These are phyloP conservation scores for Nannospalax galili DNA, from an alignment of 2,113 vertebrate genomes.

Conservation along the genomic window DNA sequence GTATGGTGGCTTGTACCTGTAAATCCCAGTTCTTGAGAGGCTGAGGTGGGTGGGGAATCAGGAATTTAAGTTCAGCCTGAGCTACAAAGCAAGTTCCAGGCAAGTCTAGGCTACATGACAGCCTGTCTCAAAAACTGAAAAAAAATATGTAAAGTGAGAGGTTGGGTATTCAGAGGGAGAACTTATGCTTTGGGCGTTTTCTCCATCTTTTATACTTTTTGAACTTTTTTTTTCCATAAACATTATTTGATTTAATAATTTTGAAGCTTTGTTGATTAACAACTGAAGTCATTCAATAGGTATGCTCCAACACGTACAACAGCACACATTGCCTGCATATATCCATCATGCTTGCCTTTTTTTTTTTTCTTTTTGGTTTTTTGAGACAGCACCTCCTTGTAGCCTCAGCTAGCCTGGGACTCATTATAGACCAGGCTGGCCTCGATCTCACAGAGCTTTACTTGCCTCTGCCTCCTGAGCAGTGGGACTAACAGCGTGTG, in stretches of 20 bases:
- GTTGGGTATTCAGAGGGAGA: neutral
- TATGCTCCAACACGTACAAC: neutral
- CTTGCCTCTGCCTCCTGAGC: too few species aligned
- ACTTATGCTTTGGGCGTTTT: neutral
- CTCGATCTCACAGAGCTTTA: too few species aligned
- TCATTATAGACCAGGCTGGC: too few species aligned
- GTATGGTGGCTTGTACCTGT: neutral
- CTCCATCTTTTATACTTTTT: neutral
- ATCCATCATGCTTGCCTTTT: neutral
- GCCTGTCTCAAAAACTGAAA: neutral
- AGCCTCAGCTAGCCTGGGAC: too few species aligned
- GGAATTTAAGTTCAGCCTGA: neutral
- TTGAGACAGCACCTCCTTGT: too few species aligned
- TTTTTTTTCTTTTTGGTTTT: neutral
- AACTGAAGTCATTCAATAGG: conserved; percentile 10
- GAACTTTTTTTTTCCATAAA: neutral
- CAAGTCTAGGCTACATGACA: neutral
- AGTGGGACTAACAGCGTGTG: too few species aligned
- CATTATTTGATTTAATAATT: conserved; percentile 52
- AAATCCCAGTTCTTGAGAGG: neutral
- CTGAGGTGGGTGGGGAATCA: neutral
- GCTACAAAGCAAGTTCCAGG: neutral
- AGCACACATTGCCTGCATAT: neutral
- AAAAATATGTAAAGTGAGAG: neutral
- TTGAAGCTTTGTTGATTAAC: conserved; percentile 16